Conservation (phyloP, 2,888 invertebrate species). For the Xylota segnis region DNA sequence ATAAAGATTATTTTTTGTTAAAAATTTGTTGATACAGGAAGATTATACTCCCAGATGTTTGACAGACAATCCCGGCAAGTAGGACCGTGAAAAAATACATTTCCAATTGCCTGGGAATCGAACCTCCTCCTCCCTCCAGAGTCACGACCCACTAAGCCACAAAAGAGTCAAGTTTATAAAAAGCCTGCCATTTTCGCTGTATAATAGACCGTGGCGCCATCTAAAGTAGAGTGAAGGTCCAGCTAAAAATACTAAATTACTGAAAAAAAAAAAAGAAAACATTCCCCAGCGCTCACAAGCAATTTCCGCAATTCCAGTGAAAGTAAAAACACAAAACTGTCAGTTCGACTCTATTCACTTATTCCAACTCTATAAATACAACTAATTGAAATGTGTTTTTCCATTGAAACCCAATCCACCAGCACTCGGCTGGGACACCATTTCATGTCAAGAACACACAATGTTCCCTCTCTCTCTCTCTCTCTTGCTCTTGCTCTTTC, state of each 20-base stretch:
- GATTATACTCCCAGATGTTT: too few relatives aligned
- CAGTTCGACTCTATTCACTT: constrained; percentile 30
- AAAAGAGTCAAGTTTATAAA: too few relatives aligned
- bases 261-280: background rate
- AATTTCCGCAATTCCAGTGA: constrained; percentile 44
- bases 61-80: too few relatives aligned
- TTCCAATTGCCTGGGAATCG: too few relatives aligned
- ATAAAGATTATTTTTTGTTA: too few relatives aligned
- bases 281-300: constrained; percentile 14
- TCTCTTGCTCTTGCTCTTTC: background rate
- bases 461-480: background rate
- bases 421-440: constrained; percentile 26
- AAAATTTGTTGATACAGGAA: too few relatives aligned
- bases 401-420: constrained; percentile 64
- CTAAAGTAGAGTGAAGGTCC: background rate
- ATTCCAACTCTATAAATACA: constrained; percentile 58
- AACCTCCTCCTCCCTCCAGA: too few relatives aligned
- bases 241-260: background rate
- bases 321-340: constrained; percentile 42
- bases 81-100: too few relatives aligned
- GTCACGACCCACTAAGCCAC: too few relatives aligned
- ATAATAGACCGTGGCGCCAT: background rate
- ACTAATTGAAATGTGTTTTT: constrained; percentile 65
- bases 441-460: constrained; percentile 23
- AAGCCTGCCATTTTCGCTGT: too few relatives aligned